These are phyloP conservation scores for Hucho hucho DNA, from an alignment of 2,113 vertebrate genomes.

Conservation along the genomic window DNA sequence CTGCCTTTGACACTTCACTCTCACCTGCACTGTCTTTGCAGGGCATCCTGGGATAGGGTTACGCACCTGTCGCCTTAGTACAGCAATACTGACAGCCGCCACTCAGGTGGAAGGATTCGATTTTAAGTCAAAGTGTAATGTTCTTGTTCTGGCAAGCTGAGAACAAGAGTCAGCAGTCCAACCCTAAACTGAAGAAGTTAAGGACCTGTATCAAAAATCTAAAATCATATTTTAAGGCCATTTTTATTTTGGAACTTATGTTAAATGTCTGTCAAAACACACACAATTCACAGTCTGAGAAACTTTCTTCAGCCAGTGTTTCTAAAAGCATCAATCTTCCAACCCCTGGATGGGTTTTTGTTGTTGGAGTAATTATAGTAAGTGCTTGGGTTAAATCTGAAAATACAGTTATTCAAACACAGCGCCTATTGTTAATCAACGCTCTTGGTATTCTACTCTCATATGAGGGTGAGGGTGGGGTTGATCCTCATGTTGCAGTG, in stretches of 20 bases:
- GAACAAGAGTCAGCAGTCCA: slow-evolving; percentile 31
- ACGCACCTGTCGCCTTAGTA: slow-evolving; percentile 42
- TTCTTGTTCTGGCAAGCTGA: slow-evolving; percentile 56
- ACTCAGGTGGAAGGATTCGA: slow-evolving; percentile 51
- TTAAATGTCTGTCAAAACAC: too few species aligned
- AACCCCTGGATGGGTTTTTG: too few species aligned
- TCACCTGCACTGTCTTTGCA: slow-evolving; percentile 36
- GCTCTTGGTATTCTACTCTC: too few species aligned
- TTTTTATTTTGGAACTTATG: too few species aligned
- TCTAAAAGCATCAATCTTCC: slow-evolving; percentile 5
- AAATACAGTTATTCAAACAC: neutral
- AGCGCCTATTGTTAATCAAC: too few species aligned
- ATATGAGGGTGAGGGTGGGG: too few species aligned
- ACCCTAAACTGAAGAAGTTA: slow-evolving; percentile 34
- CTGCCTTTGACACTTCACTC: slow-evolving; percentile 46
- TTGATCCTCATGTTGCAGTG: too few species aligned
- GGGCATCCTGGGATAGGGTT: slow-evolving; percentile 51
- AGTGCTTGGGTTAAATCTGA: slow-evolving; percentile 5
- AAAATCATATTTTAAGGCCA: too few species aligned
- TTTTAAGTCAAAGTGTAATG: slow-evolving; percentile 52
- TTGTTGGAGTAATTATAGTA: slow-evolving; percentile 2
- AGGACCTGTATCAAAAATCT: slow-evolving; percentile 11
- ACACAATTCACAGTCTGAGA: too few species aligned
- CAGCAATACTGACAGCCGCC: slow-evolving; percentile 45
- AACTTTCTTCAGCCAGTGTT: too few species aligned